Base-by-base conservation (phyloP, 2,797 vertebrate genomes). In the Oreortyx pictus region DNA sequence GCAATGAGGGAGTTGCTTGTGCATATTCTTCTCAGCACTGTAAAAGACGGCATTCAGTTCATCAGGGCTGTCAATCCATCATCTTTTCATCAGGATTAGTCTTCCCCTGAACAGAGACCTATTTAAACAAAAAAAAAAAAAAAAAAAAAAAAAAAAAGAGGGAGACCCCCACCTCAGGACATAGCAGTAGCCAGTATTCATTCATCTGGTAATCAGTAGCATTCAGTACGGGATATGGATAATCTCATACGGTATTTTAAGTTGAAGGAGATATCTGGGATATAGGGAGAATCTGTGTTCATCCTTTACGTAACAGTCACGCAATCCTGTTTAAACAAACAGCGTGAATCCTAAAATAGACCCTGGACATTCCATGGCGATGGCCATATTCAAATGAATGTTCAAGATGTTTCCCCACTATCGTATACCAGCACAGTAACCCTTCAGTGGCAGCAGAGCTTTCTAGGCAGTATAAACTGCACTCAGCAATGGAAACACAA, bases 331-430 rank as follows among this genome's bases (percentile, higher is more conserved):
- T 95, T 92, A 92, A 96, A 96, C 87, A 96, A 93, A 95, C 92
- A 94, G 85, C 81, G 70, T 71, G 93, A 92, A 93, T 91, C 96
- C 93, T 94, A 95, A 96, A 96, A 94, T 95, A 96, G 92, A 80
- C 56, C 43, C 82, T 94, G 93, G 82, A 94, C 82, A 94, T 95
- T 96, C 95, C 92, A 89, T 49, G 3, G 6, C 2, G 6, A 94
- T 84, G 92, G 85, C 85, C 82, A 74, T 93, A 89, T 92, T 95
- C 93, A 92, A 94, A 84, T 73, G 93, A 92, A 94, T 73, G 80
- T 95, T 96, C 91, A 94, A 86, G 87, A 89, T 71, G 70, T 89
- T 96, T 92, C 89, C 57, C 87, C 82, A 91, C 92, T 93, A 92
- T 88, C 41, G 49, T 84, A 92, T 90, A 86, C 88, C 82, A 66